A percentile compares a stretch with the other conserved stretches of the same genome.
Conservation (phyloP, 2,797 vertebrate species). For the Chelon labrosus region DNA sequence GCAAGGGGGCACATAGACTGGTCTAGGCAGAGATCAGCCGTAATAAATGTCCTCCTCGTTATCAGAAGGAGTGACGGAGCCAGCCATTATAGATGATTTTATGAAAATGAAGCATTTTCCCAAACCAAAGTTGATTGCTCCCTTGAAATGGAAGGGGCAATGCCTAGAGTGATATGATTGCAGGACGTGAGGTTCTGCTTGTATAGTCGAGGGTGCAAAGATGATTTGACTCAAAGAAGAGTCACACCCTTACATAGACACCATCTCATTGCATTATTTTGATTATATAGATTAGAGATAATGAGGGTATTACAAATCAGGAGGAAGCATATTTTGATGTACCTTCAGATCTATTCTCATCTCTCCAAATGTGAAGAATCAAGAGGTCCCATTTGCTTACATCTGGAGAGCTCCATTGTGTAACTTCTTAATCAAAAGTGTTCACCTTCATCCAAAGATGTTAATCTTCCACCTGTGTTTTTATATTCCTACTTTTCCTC, state of each 20-base stretch:
- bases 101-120: constrained; percentile 73
- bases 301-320: constrained; percentile 81
- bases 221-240: constrained; percentile 70
- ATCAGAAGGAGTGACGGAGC: constrained; percentile 77
- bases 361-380: constrained; percentile 79
- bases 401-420: constrained; percentile 71
- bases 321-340: constrained; percentile 78
- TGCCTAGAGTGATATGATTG: constrained; percentile 69
- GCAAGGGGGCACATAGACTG: constrained; percentile 76
- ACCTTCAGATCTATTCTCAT: constrained; percentile 71
- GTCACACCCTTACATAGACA: constrained; percentile 74
- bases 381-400: constrained; percentile 75
- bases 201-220: constrained; percentile 74
- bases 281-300: constrained; percentile 77
- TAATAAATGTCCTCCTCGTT: constrained; percentile 78
- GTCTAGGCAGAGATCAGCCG: constrained; percentile 79
- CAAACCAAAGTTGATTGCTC: constrained; percentile 78
- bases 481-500: constrained; percentile 60
- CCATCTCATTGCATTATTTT: constrained; percentile 78
- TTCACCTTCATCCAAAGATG: constrained; percentile 69
- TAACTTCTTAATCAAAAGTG: constrained; percentile 77
- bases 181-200: constrained; percentile 72
- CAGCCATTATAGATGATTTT: constrained; percentile 69
- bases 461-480: constrained; percentile 45
- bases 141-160: constrained; percentile 70